phyloP scores from a whole-genome alignment of 2,113 vertebrate genomes.

The Solenodon paradoxus region DNA sequence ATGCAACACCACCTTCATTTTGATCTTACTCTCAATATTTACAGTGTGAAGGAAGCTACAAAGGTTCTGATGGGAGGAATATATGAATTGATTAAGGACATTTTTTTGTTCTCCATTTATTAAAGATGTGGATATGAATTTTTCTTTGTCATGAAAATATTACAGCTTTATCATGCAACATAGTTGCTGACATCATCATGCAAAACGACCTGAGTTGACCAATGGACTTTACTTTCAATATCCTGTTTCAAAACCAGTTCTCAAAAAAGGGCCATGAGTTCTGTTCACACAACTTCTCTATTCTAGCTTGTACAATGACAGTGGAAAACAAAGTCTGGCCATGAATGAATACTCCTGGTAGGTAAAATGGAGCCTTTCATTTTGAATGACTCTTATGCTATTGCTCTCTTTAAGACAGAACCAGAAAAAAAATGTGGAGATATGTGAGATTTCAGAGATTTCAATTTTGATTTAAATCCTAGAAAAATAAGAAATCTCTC shows the following conservation, averaged over 20 bases:
- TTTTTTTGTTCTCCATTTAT: constrained; percentile 76
- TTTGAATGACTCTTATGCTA: neutral
- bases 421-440: neutral
- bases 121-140: constrained; percentile 85
- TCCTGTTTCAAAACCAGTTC: constrained; percentile 81
- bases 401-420: neutral
- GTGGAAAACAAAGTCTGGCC: constrained; percentile 70
- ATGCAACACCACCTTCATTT: constrained; percentile 87
- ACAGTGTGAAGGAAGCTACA: constrained; percentile 82
- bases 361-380: neutral
- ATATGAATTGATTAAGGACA: constrained; percentile 72
- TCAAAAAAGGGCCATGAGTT: constrained; percentile 66
- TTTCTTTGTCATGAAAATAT: constrained; percentile 84
- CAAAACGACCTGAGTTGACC: constrained; percentile 78
- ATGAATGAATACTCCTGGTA: neutral
- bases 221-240: constrained; percentile 83
- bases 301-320: constrained; percentile 61
- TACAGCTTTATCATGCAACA: constrained; percentile 78
- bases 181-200: constrained; percentile 81
- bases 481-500: neutral
- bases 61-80: constrained; percentile 79
- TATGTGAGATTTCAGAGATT: neutral
- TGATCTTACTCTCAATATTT: constrained; percentile 83
- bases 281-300: constrained; percentile 65
- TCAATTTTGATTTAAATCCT: neutral